Evolutionary conservation across 1,140 invertebrate species (phyloP).

Genomic region (Planococcus citri): DNA sequence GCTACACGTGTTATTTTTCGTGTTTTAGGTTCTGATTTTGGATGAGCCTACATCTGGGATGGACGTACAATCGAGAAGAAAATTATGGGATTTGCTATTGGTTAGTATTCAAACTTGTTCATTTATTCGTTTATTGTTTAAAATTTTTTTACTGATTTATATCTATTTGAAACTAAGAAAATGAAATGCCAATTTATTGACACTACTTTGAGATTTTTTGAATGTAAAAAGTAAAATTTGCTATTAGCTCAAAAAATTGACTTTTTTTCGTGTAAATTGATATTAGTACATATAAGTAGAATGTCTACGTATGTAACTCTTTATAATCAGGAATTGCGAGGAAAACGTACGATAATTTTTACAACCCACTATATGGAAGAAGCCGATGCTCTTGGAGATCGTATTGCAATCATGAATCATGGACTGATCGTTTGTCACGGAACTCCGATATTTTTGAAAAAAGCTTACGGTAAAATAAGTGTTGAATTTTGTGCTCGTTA

Average conservation of each 20-base stretch:
- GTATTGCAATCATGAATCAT: conserved; percentile 80
- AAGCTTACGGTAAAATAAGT: conserved; percentile 67
- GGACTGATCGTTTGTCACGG: conserved; percentile 71
- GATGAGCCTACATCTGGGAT: conserved; percentile 92
- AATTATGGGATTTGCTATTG: conserved; percentile 72
- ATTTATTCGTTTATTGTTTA: neutral
- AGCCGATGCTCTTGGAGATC: conserved; percentile 87
- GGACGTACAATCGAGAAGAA: conserved; percentile 80
- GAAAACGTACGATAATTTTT: conserved; percentile 60
- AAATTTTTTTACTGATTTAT: no score
- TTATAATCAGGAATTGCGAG: conserved; percentile 15
- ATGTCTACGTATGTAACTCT: no score
- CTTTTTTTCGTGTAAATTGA: no score
- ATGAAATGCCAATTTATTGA: no score
- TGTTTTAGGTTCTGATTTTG: conserved; percentile 35
- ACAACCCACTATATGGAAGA: conserved; percentile 99
- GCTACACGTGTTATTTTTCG: no score
- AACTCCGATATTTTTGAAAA: conserved; percentile 75
- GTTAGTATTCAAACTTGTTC: conserved; percentile 7
- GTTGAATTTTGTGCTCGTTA: no score
- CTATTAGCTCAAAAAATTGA: no score
- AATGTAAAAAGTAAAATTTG: no score
- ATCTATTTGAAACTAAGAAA: no score
- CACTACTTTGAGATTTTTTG: no score
- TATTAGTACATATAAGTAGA: no score